A percentile compares a stretch with the other conserved stretches of the same genome.
Conservation (phyloP, 2,113 vertebrate species). For the Polypterus senegalus region DNA sequence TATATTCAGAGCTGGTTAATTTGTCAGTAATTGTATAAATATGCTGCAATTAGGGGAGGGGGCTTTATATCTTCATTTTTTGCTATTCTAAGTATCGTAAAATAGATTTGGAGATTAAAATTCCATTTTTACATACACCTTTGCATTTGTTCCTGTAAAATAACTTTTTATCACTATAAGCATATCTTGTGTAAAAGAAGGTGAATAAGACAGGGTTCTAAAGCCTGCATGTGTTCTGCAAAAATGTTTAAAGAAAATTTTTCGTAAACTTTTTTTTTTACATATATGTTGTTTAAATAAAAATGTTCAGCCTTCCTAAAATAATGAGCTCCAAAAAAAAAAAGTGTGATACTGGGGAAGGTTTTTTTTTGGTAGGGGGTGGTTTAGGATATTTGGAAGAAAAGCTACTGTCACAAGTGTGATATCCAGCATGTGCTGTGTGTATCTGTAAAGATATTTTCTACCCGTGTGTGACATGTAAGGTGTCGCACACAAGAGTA, state of each 20-base stretch:
- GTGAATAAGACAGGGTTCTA: slow-evolving; percentile 29
- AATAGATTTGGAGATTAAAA: slow-evolving; percentile 47
- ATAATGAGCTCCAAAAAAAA: not conserved
- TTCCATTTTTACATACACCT: slow-evolving; percentile 59
- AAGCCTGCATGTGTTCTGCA: slow-evolving; percentile 6
- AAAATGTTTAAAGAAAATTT: slow-evolving; percentile 4
- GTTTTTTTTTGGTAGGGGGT: slow-evolving; percentile 18
- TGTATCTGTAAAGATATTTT: too few species aligned
- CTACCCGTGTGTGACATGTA: not conserved
- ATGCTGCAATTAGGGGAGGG: slow-evolving; percentile 48
- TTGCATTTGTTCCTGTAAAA: slow-evolving; percentile 43
- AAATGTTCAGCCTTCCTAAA: not conserved
- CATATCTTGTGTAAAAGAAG: slow-evolving; percentile 35
- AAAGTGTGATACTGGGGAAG: slow-evolving; percentile 14
- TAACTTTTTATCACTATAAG: slow-evolving; percentile 33
- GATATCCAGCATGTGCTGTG: slow-evolving; percentile 9
- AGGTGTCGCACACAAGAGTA: not conserved
- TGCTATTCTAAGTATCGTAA: slow-evolving; percentile 17
- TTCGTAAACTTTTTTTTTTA: not conserved
- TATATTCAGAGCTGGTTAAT: slow-evolving; percentile 54
- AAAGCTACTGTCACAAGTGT: slow-evolving; percentile 11
- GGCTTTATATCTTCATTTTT: slow-evolving; percentile 51
- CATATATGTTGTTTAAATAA: not conserved
- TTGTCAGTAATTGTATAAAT: slow-evolving; percentile 72
- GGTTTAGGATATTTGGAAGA: too few species aligned